A percentile compares a stretch with the other conserved stretches of the same genome.
Conservation (phyloP, 2,888 invertebrate genomes). For the Trichopoda pennipes region DNA sequence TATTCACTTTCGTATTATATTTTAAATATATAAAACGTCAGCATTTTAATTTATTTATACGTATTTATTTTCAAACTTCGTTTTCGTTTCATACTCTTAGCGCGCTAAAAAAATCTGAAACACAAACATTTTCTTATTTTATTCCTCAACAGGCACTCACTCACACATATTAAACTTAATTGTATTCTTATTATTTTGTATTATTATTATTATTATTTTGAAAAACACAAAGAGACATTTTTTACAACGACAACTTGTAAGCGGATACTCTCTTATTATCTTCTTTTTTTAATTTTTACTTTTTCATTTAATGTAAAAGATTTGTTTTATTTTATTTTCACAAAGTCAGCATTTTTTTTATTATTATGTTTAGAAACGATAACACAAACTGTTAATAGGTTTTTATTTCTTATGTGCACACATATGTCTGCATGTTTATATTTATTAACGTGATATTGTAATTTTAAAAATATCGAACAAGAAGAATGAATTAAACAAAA, state of each 20-base stretch:
- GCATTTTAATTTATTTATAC: conserved; percentile 35
- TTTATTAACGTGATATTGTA: conserved; percentile 13
- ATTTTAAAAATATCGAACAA: conserved; percentile 41
- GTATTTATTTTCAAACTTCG: conserved; percentile 43
- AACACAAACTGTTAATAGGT: conserved; percentile 32
- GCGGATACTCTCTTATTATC: conserved; percentile 20
- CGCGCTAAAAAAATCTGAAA: conserved; percentile 57
- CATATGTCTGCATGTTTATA: not conserved
- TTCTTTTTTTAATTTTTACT: conserved; percentile 1
- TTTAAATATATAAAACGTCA: conserved; percentile 58
- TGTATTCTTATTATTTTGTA: too few species aligned
- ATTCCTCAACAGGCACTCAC: conserved; percentile 4
- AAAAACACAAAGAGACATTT: conserved; percentile 22
- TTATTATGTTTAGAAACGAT: conserved; percentile 38
- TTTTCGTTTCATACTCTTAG: conserved; percentile 52
- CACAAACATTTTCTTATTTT: conserved; percentile 37
- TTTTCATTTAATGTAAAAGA: conserved; percentile 2
- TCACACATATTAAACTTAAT: conserved; percentile 25
- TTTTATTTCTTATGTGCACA: conserved; percentile 1
- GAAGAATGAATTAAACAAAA: conserved; percentile 48
- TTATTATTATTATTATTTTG: conserved; percentile 10
- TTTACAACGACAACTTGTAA: conserved; percentile 1
- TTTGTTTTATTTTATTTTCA: conserved; percentile 14
- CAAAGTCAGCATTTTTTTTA: conserved; percentile 22
- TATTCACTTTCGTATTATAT: not conserved